Evolutionary conservation across 2,797 vertebrate species (phyloP), one percentile per base, ranked within the genome.

Genomic region (Hypotaenidia philippensis): DNA sequence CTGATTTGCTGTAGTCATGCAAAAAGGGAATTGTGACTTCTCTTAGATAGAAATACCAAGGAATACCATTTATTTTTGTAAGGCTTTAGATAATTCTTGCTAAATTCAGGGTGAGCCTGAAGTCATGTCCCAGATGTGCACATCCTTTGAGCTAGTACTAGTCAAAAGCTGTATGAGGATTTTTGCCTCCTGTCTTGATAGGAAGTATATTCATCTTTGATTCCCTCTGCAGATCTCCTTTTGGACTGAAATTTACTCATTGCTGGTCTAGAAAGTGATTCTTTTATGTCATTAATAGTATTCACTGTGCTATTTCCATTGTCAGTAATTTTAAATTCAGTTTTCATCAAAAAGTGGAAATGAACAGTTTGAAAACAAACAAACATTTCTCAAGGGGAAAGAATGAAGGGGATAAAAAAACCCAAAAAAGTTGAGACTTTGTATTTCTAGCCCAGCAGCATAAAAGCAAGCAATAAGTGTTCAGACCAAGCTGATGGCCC

Each of bases 61-160:
- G 34, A 80, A 66, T 20, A 64, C 1, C 2, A 75, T 70, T 79
- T 83, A 69, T 83, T 91, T 93, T 77, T 66, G 9, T 75, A 66
- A 85, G 34, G 36, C 56, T 94, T 94, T 68, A 84, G 87, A 70
- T 79, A 83, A 74, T 66, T 87, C 85, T 89, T 86, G 18, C 25
- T 85, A 71, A 86, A 75, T 68, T 83, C 45, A 93, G 76, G 47
- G 50, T 83, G 53, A 93, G 15, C 29, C 40, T 80, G 36, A 75
- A 91, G 65, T 92, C 70, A 83, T 16, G 44, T 61, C 79, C 59
- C 74, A 92, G 72, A 88, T 69, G 49, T 78, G 52, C 31, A 60
- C 18, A 89, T 69, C 74, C 20, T 78, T 72, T 79, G 25, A 82
- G 34, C 40, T 32, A 83, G 18, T 66, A 52, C 26, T 83, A n/a